phyloP scores from a whole-genome alignment of 2,113 vertebrate genomes.

The Cephalopterus ornatus region DNA sequence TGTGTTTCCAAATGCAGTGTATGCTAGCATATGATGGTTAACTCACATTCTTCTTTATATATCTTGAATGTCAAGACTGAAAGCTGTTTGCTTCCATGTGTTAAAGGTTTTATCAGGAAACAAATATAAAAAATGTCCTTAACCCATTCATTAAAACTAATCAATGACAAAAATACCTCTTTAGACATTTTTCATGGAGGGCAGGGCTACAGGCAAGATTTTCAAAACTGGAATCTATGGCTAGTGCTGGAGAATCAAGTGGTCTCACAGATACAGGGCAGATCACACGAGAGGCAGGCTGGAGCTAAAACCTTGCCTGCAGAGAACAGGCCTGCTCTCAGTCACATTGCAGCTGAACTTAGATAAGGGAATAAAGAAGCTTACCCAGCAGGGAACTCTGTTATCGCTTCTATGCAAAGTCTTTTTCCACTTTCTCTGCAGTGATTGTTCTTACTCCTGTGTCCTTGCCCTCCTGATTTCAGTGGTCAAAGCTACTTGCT shows the following conservation, averaged over 20 bases:
- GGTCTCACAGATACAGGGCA: background rate
- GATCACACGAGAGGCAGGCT: background rate
- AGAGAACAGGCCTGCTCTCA: background rate
- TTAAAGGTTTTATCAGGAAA: background rate
- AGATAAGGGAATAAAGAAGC: background rate
- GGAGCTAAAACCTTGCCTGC: background rate
- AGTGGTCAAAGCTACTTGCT: background rate
- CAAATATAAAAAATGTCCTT: background rate
- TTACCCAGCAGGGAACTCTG: constrained; percentile 1
- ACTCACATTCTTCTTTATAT: background rate
- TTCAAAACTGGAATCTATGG: background rate
- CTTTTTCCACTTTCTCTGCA: background rate
- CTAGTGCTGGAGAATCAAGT: background rate
- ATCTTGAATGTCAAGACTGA: background rate
- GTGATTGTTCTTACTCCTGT: background rate
- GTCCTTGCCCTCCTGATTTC: background rate
- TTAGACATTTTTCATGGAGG: background rate
- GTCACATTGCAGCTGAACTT: background rate
- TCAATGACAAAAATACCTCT: background rate
- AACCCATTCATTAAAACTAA: background rate
- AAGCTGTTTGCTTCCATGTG: background rate
- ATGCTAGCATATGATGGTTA: background rate
- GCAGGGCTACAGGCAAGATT: background rate
- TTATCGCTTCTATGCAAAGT: background rate
- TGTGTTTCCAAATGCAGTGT: background rate